Evolutionary conservation across 2,113 vertebrate species (phyloP), one percentile per base, ranked within the genome.

Genomic region (Melanocharis versteri): DNA sequence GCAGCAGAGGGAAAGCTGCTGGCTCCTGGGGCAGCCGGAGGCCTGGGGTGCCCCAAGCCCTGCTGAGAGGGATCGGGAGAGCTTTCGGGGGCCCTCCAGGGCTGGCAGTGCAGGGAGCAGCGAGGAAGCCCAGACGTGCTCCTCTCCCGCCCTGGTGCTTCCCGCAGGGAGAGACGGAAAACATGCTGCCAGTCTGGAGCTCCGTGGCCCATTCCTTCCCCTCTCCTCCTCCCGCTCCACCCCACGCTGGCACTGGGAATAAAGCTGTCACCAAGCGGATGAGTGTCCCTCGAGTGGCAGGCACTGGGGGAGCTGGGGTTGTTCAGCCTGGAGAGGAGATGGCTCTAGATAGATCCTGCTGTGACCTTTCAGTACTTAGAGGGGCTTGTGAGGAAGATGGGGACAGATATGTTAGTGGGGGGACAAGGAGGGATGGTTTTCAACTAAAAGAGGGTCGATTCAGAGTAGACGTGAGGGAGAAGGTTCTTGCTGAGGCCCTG

Each of bases 341-440:
- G 39, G 53, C 58, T 61, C 11, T 8, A 3, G 33, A 47, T 33
- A 66, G 15, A 56, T 5, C 13, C 56, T 22, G 13, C 7, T 22
- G 22, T 5, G 8, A 3, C 42, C 37, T 50, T 11, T 5, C n/a
- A 14, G 0, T 15, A 2, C 15, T 51, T 17, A 7, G 15, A 14
- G 10, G 30, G 39, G 11, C 22, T 42, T 19, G 1, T 7, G 31
- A 14, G 28, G 35, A 56, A 28, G 40, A 16, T 15, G 28, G 11
- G 37, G 21, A 50, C 28, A 44, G 9, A 9, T 15, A 27, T 48
- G 58, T 10, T 11, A 5, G 23, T 1, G 4, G 22, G 5, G 13
- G 11, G 9, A 22, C 8, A 23, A 45, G 28, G 10, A 7, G 4
- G 1, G 5, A 13, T 31, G 73, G 28, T 4, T 81, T 71, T 39